Percentiles rank a stretch among this genome's conserved stretches.
These are phyloP conservation scores for Metaphire vulgaris DNA, from an alignment of 1,140 invertebrate genomes.

Conservation along the genomic window DNA sequence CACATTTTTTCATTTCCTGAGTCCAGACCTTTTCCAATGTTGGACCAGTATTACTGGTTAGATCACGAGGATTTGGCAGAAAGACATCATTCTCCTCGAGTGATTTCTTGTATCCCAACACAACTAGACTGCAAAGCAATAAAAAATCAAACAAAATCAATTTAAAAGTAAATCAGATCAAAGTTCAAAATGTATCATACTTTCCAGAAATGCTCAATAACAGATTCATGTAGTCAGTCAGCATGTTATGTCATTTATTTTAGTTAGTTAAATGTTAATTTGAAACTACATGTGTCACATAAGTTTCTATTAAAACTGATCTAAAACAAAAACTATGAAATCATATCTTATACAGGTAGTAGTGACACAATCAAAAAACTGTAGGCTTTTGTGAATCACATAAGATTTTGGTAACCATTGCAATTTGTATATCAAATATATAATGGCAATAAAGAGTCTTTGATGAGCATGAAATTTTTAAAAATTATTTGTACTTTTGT, in stretches of 20 bases:
- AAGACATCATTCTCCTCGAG: conserved; percentile 75
- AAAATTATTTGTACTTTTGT: too few species aligned
- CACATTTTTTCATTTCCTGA: conserved; percentile 36
- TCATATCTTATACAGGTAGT: too few species aligned
- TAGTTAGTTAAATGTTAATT: not conserved
- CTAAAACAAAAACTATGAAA: not conserved
- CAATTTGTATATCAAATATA: too few species aligned
- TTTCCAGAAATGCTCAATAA: not conserved
- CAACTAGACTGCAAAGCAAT: conserved; percentile 55
- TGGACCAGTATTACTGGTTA: conserved; percentile 68
- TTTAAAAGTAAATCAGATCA: not conserved
- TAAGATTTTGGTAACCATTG: too few species aligned
- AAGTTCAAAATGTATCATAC: too few species aligned
- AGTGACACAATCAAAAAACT: too few species aligned
- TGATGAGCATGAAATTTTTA: too few species aligned
- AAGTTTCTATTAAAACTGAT: not conserved
- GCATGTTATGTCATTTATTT: too few species aligned
- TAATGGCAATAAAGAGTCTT: too few species aligned
- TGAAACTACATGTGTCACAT: not conserved
- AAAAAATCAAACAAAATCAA: not conserved
- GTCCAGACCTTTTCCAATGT: conserved; percentile 79
- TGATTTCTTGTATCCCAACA: conserved; percentile 71
- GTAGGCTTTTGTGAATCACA: too few species aligned
- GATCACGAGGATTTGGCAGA: conserved; percentile 76
- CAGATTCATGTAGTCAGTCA: not conserved